phyloP scores from a whole-genome alignment of 2,797 vertebrate genomes.

The Sebastes kiyomatsui region DNA sequence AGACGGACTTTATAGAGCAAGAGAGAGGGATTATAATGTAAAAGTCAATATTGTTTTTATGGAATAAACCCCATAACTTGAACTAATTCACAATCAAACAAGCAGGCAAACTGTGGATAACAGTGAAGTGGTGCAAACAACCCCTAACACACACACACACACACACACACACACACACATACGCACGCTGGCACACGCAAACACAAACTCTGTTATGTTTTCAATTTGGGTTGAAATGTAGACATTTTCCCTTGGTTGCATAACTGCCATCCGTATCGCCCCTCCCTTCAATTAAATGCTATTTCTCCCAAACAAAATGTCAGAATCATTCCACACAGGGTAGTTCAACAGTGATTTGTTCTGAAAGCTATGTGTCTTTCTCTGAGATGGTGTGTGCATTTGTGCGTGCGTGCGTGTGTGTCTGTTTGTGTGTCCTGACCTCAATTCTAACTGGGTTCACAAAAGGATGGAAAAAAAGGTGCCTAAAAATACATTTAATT shows the following conservation, averaged over 20 bases:
- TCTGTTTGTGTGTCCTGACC: constrained; percentile 76
- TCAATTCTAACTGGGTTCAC: constrained; percentile 77
- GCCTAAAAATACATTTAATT: constrained; percentile 78
- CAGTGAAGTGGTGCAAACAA: constrained; percentile 36
- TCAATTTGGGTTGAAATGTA: constrained; percentile 80
- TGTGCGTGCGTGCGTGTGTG: constrained; percentile 26
- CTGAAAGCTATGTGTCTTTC: constrained; percentile 82
- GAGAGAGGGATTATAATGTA: neutral
- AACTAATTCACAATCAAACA: constrained; percentile 52
- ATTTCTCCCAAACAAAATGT: constrained; percentile 85
- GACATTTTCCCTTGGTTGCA: constrained; percentile 81
- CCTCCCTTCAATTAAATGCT: constrained; percentile 82
- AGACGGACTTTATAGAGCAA: neutral
- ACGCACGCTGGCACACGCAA: constrained; percentile 49
- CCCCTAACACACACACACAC: constrained; percentile 7
- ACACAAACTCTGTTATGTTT: constrained; percentile 79
- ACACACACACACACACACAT: constrained; percentile 48
- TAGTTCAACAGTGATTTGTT: constrained; percentile 80
- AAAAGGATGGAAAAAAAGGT: constrained; percentile 72
- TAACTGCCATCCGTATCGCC: constrained; percentile 77
- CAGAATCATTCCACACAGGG: constrained; percentile 79
- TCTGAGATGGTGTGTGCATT: constrained; percentile 61
- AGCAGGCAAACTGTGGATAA: constrained; percentile 42
- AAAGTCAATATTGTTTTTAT: constrained; percentile 36
- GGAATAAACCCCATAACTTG: constrained; percentile 27